Evolutionary conservation across 2,888 invertebrate species (phyloP).

Genomic region (Coenonympha glycerion): DNA sequence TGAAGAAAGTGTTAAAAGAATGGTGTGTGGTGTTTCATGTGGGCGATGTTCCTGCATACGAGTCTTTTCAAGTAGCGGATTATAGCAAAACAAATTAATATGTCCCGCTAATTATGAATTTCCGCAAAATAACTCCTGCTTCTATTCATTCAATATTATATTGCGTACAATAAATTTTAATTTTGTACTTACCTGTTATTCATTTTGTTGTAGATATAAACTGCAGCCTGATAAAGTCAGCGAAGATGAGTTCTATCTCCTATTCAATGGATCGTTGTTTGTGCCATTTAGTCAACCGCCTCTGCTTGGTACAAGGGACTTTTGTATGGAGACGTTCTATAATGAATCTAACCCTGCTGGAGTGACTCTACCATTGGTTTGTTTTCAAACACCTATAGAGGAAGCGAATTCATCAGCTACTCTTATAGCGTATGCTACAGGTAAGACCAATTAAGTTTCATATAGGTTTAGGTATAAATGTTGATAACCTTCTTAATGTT

Average conservation of each 20-base stretch:
- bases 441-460: conserved; percentile 32
- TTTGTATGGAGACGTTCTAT: conserved; percentile 78
- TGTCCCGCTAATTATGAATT: no score
- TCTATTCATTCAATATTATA: no score
- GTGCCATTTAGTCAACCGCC: conserved; percentile 63
- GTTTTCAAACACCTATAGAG: conserved; percentile 57
- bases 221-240: conserved; percentile 65
- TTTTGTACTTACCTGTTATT: no score
- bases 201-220: conserved; percentile 65
- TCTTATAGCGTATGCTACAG: conserved; percentile 60
- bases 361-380: conserved; percentile 73
- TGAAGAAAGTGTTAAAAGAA: no score
- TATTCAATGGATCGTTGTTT: conserved; percentile 76
- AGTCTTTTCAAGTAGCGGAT: no score
- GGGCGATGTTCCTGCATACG: no score
- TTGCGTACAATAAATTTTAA: no score
- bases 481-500: no score
- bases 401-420: conserved; percentile 54
- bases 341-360: conserved; percentile 60
- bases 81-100: no score
- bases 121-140: no score
- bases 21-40: no score
- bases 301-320: conserved; percentile 71
- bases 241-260: conserved; percentile 74
- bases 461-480: no score